Percentiles rank a stretch among this genome's conserved stretches.
These are phyloP conservation scores for Abramis brama DNA, from an alignment of 2,113 vertebrate species.

Conservation along the genomic window DNA sequence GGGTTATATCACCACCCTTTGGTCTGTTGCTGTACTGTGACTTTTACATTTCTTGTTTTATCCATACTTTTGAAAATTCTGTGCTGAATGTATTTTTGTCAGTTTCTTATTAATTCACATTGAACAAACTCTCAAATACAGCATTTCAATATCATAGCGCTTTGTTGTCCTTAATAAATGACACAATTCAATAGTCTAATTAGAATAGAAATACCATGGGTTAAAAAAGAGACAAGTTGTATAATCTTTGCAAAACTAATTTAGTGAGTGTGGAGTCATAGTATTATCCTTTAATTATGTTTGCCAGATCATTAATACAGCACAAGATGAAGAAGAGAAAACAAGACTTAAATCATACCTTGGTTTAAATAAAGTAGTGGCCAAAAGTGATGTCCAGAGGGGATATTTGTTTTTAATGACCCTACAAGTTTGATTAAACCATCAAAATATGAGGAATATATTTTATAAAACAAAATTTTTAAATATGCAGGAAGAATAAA, in stretches of 20 bases:
- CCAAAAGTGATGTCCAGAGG: too few relatives aligned
- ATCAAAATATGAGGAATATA: too few relatives aligned
- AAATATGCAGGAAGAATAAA: too few relatives aligned
- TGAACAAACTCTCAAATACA: conserved; percentile 20
- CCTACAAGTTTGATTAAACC: too few relatives aligned
- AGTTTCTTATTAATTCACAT: background rate
- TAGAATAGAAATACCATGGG: background rate
- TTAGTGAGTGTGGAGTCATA: background rate
- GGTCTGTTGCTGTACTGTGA: background rate
- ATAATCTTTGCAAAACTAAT: background rate
- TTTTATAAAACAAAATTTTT: too few relatives aligned
- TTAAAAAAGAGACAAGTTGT: background rate
- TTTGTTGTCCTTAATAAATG: background rate
- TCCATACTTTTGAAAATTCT: background rate
- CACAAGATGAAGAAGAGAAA: too few relatives aligned
- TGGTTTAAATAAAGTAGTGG: too few relatives aligned
- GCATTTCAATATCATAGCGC: background rate
- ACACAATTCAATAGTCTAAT: background rate
- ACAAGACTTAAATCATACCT: too few relatives aligned
- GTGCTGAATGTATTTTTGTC: background rate
- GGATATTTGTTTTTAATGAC: too few relatives aligned
- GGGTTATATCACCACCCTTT: conserved; percentile 8
- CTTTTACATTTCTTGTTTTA: background rate
- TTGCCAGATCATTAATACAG: background rate
- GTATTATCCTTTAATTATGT: background rate